phyloP scores from a whole-genome alignment of 2,888 invertebrate species.

The Perithous albicinctus region DNA sequence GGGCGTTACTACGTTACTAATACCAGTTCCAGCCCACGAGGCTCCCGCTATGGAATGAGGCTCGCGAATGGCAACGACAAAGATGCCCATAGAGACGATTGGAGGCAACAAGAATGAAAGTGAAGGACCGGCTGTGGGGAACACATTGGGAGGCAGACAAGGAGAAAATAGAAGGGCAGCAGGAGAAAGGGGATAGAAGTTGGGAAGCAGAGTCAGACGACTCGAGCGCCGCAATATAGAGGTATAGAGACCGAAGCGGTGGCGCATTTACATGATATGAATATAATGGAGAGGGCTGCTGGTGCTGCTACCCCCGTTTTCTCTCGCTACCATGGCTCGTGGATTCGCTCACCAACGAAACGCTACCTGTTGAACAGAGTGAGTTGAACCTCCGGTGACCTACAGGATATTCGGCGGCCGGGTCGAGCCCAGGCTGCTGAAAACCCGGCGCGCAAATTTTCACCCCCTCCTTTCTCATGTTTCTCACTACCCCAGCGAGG shows the following conservation, averaged over 20 bases:
- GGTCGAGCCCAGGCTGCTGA: slow-evolving; percentile 22
- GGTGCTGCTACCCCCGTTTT: slow-evolving; percentile 53
- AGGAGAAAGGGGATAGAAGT: slow-evolving; percentile 35
- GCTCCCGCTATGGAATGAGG: slow-evolving; percentile 61
- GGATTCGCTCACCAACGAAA: slow-evolving; percentile 74
- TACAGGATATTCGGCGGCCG: slow-evolving; percentile 73
- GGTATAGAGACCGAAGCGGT: slow-evolving; percentile 66
- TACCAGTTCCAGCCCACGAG: slow-evolving; percentile 12
- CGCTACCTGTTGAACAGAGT: slow-evolving; percentile 83
- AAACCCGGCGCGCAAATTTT: slow-evolving; percentile 10
- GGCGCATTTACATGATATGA: slow-evolving; percentile 84
- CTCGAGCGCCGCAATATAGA: not conserved
- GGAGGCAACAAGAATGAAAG: slow-evolving; percentile 36
- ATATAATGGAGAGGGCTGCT: slow-evolving; percentile 83
- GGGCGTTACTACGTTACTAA: slow-evolving; percentile 33
- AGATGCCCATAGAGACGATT: slow-evolving; percentile 51
- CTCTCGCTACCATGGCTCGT: slow-evolving; percentile 59
- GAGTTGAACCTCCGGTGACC: slow-evolving; percentile 81
- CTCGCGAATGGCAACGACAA: slow-evolving; percentile 74
- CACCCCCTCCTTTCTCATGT: not conserved
- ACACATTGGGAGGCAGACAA: slow-evolving; percentile 1
- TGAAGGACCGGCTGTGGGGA: slow-evolving; percentile 17
- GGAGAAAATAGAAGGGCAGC: slow-evolving; percentile 6
- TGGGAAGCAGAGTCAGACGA: slow-evolving; percentile 30
- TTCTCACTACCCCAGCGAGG: not conserved